phyloP scores from a whole-genome alignment of 2,113 vertebrate species.

The Pheucticus melanocephalus region DNA sequence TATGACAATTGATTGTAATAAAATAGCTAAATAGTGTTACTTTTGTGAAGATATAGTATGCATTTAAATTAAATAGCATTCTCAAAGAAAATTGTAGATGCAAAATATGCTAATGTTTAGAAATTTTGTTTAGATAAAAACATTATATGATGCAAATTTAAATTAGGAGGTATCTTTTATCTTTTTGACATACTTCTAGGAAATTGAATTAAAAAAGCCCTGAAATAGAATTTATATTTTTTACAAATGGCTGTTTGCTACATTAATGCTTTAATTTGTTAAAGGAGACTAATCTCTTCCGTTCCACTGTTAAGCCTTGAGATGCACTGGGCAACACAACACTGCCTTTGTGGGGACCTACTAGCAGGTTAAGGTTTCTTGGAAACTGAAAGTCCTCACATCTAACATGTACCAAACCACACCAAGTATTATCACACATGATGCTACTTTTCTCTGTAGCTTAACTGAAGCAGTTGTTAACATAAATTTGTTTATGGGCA shows the following conservation, averaged over 20 bases:
- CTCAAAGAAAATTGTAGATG: not conserved
- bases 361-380: not conserved
- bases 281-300: not conserved
- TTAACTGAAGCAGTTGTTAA: not conserved
- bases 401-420: not conserved
- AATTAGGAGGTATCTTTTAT: not conserved
- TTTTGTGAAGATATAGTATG: not conserved
- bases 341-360: not conserved
- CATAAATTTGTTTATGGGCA: not conserved
- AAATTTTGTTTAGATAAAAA: not conserved
- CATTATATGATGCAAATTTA: not conserved
- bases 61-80: not conserved
- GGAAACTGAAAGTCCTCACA: not conserved
- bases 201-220: not conserved
- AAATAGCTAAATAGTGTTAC: not conserved
- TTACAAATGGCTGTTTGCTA: not conserved
- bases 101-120: not conserved
- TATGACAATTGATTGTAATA: not conserved
- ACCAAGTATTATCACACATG: not conserved
- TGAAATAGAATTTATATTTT: not conserved
- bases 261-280: not conserved
- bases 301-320: not conserved
- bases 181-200: not conserved
- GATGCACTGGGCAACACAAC: not conserved
- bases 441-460: not conserved